Percentiles rank a stretch among this genome's conserved stretches.
Evolutionary conservation across 2,888 invertebrate genomes (phyloP).

Genomic region (Macrophya alboannulata): DNA sequence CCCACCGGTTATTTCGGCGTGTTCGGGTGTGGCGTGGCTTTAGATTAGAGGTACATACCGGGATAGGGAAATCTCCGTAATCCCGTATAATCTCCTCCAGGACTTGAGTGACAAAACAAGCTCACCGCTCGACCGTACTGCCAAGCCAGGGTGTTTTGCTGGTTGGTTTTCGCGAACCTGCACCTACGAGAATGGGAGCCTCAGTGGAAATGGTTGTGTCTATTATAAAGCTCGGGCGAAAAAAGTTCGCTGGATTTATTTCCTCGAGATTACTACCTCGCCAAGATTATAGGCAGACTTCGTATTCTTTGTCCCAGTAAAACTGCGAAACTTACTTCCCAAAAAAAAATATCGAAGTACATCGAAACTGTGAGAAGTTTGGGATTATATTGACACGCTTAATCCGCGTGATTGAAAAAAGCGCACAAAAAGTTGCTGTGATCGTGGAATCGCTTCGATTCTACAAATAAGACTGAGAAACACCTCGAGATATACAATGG

Average conservation of each 20-base stretch:
- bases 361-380: too few species aligned
- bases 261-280: background rate
- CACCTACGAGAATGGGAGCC: background rate
- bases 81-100: conserved; percentile 54
- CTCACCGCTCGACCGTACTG: conserved; percentile 44
- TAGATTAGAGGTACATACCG: conserved; percentile 50
- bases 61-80: conserved; percentile 55
- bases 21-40: conserved; percentile 49
- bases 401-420: too few species aligned
- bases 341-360: too few species aligned
- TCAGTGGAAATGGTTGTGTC: background rate
- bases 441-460: background rate
- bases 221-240: background rate
- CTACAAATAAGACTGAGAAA: background rate
- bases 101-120: conserved; percentile 56
- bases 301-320: background rate
- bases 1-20: background rate
- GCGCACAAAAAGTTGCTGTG: too few species aligned
- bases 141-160: conserved; percentile 42
- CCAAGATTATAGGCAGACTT: background rate
- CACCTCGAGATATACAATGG: background rate
- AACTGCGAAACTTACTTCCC: background rate
- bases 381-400: too few species aligned
- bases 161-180: conserved; percentile 23
- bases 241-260: background rate